Evolutionary conservation across 2,113 vertebrate species (phyloP).

Genomic region (Pyrgilauda ruficollis): DNA sequence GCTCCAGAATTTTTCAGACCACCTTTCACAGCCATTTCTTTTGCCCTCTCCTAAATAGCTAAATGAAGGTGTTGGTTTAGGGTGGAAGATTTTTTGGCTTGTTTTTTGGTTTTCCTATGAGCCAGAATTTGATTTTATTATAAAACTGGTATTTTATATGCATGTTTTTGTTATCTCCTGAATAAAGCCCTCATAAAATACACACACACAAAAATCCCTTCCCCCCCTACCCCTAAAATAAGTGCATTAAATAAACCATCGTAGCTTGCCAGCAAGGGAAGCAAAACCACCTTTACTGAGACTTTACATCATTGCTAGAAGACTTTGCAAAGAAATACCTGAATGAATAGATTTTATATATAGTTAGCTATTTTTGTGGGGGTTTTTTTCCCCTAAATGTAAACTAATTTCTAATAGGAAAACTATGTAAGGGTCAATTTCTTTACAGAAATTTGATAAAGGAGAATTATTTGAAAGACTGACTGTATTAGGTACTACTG

Average conservation of each 20-base stretch:
- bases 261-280: background rate
- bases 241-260: background rate
- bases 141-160: background rate
- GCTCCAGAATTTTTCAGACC: background rate
- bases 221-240: background rate
- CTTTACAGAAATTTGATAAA: background rate
- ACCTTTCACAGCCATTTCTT: background rate
- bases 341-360: background rate
- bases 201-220: fast-evolving
- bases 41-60: background rate
- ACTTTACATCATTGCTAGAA: background rate
- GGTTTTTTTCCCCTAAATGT: fast-evolving
- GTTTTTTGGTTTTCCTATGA: background rate
- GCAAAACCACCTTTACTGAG: background rate
- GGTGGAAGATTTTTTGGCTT: background rate
- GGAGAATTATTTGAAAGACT: background rate
- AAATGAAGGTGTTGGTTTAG: background rate
- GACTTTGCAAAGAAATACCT: background rate
- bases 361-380: background rate
- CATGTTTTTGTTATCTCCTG: background rate
- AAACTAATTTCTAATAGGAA: background rate
- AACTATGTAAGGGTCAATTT: background rate
- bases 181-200: background rate
- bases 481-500: background rate
- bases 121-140: background rate